Conservation (phyloP, 2,888 invertebrate genomes). For the Dicyrtomina minuta region DNA sequence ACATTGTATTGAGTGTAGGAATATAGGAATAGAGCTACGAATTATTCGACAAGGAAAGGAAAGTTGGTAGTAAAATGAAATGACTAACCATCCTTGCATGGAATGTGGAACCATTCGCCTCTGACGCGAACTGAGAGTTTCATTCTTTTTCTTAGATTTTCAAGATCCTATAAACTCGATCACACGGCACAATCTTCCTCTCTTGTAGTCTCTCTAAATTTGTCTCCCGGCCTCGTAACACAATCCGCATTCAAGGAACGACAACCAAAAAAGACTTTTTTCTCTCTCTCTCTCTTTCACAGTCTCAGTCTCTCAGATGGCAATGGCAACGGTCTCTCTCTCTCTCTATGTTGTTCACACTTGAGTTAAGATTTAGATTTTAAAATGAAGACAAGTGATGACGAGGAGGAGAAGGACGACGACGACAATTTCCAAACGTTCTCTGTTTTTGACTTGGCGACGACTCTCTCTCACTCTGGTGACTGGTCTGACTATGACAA, state of each 20-base stretch:
- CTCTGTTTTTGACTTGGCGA: too few relatives aligned
- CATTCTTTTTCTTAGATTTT: conserved; percentile 31
- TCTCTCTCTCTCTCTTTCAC: too few relatives aligned
- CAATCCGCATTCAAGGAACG: not conserved
- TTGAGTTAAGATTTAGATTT: too few relatives aligned
- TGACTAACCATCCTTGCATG: conserved; percentile 60
- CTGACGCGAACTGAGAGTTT: conserved; percentile 55
- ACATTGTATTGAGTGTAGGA: not conserved
- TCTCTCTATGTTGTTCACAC: too few relatives aligned
- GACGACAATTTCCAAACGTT: too few relatives aligned
- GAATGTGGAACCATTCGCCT: conserved; percentile 64
- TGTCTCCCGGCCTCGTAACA: not conserved
- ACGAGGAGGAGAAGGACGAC: too few relatives aligned
- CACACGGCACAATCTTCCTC: conserved; percentile 7
- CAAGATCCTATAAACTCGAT: conserved; percentile 20
- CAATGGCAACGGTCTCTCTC: too few relatives aligned
- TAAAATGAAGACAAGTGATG: too few relatives aligned
- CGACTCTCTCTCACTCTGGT: too few relatives aligned
- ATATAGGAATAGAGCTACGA: too few relatives aligned
- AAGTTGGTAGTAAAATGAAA: conserved; percentile 32
- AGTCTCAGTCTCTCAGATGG: too few relatives aligned
- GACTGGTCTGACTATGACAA: too few relatives aligned
- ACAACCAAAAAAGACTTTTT: not conserved
- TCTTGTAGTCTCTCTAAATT: not conserved
- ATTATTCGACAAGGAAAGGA: not conserved